Conservation (phyloP, 2,113 vertebrate genomes). For the Grantiella picta region DNA sequence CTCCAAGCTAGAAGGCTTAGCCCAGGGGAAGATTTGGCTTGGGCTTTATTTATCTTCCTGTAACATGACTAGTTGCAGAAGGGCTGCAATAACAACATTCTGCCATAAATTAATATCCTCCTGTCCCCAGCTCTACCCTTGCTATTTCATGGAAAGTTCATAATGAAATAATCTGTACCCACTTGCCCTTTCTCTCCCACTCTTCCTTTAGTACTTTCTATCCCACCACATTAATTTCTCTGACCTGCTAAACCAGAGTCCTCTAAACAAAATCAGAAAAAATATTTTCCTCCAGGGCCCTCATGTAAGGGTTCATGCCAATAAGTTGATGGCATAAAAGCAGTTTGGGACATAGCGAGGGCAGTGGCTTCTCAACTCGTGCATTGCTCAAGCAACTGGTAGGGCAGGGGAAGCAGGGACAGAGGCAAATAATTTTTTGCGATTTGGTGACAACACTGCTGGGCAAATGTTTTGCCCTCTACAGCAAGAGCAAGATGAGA, state of each 20-base stretch:
- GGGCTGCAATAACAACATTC: constrained; percentile 34
- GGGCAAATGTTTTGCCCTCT: neutral
- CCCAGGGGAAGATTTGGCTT: constrained; percentile 4
- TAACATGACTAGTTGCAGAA: constrained; percentile 31
- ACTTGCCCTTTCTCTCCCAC: neutral
- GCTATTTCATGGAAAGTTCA: constrained; percentile 2
- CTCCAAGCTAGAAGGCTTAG: neutral
- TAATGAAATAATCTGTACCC: neutral
- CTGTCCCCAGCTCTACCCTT: neutral
- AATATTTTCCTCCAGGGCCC: neutral
- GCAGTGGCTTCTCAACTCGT: neutral
- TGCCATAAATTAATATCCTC: neutral
- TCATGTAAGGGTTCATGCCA: neutral
- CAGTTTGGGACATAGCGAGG: neutral
- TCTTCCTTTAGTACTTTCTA: neutral
- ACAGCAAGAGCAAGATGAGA: neutral
- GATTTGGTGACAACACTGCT: neutral
- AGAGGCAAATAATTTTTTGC: neutral
- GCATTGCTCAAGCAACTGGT: neutral
- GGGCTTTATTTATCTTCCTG: constrained; percentile 40
- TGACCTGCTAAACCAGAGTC: neutral
- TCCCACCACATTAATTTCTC: neutral
- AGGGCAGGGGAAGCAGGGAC: neutral
- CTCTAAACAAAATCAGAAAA: neutral
- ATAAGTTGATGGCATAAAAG: neutral